A percentile compares a stretch with the other conserved stretches of the same genome.
These are phyloP conservation scores for Phaonia tiefii DNA, from an alignment of 2,888 invertebrate species.

Conservation along the genomic window DNA sequence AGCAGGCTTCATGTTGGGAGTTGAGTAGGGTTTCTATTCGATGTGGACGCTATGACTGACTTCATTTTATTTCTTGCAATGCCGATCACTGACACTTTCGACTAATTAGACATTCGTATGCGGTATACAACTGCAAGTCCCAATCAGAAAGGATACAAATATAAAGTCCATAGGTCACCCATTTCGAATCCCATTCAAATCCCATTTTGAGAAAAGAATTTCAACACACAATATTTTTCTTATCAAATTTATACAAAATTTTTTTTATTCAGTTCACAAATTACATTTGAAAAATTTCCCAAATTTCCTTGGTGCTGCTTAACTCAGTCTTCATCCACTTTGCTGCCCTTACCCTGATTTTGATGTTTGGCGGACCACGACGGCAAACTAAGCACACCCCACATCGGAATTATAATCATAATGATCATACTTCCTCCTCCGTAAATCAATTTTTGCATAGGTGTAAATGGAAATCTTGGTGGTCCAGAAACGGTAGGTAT, in stretches of 20 bases:
- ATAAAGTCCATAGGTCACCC: no score
- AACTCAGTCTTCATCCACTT: constrained; percentile 9
- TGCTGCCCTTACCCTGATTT: constrained; percentile 44
- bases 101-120: no score
- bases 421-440: constrained; percentile 67
- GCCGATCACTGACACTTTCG: no score
- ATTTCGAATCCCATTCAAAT: no score
- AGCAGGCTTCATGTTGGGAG: no score
- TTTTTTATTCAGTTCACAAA: neutral
- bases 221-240: constrained; percentile 5
- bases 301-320: neutral
- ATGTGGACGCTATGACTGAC: no score
- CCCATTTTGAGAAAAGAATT: no score
- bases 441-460: constrained; percentile 59
- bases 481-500: constrained; percentile 69
- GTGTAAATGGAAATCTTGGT: constrained; percentile 71
- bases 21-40: no score
- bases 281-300: no score
- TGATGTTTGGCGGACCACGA: constrained; percentile 68
- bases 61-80: no score
- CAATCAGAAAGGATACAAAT: no score
- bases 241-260: neutral
- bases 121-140: no score
- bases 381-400: constrained; percentile 68
- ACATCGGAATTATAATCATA: constrained; percentile 73